Evolutionary conservation across 2,797 vertebrate species (phyloP).

Genomic region (Garrulus glandarius): DNA sequence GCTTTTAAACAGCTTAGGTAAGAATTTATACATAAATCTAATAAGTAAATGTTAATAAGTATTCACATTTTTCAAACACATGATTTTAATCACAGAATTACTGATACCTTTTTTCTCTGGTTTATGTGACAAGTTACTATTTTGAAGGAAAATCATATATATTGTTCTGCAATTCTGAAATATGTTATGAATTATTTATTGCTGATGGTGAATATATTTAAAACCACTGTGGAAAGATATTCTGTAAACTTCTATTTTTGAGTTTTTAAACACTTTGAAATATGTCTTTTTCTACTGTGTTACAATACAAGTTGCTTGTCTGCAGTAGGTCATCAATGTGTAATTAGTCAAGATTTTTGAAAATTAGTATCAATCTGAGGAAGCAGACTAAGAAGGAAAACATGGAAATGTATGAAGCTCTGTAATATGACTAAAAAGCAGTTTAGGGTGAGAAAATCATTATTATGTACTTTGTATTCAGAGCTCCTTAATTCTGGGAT

Average conservation of each 20-base stretch:
- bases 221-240: neutral
- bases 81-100: neutral
- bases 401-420: neutral
- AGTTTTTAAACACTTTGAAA: neutral
- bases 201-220: neutral
- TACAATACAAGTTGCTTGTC: neutral
- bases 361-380: neutral
- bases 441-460: neutral
- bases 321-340: neutral
- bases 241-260: neutral
- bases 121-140: neutral
- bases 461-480: neutral
- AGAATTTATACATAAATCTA: slow-evolving; percentile 22
- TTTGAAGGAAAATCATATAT: neutral
- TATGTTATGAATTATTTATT: neutral
- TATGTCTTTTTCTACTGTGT: neutral
- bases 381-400: neutral
- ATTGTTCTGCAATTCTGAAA: neutral
- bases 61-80: neutral
- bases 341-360: neutral
- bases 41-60: neutral
- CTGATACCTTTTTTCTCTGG: neutral
- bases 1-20: slow-evolving; percentile 88
- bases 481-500: neutral
- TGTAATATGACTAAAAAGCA: neutral